Evolutionary conservation across 2,888 invertebrate genomes (phyloP).

Genomic region (Pecten maximus): DNA sequence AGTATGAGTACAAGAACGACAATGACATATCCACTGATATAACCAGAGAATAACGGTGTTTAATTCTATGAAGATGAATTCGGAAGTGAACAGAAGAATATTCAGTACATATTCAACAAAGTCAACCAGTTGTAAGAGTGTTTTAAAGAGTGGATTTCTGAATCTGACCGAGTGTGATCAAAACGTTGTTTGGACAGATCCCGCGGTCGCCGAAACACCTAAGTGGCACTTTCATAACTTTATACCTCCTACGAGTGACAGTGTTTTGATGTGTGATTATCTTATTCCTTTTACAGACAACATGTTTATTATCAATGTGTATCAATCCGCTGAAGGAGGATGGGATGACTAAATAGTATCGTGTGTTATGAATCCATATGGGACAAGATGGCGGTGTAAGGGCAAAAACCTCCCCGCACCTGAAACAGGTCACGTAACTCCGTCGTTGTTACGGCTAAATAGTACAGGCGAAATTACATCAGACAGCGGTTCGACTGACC

Average conservation of each 20-base stretch:
- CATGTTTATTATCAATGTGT: neutral
- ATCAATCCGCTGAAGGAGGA: neutral
- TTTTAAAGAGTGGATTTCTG: neutral
- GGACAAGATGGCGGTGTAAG: constrained; percentile 31
- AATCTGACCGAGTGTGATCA: neutral
- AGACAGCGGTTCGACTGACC: neutral
- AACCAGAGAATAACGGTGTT: neutral
- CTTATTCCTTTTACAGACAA: neutral
- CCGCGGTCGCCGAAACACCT: neutral
- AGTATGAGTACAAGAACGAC: neutral
- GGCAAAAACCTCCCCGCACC: neutral
- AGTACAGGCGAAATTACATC: constrained; percentile 22
- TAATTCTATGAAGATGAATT: neutral
- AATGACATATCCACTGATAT: neutral
- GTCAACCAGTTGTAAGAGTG: neutral
- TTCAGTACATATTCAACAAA: neutral
- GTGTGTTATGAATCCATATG: constrained; percentile 23
- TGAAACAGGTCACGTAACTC: neutral
- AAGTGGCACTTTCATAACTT: constrained; percentile 19
- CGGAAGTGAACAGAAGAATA: neutral
- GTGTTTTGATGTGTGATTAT: neutral
- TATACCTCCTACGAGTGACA: neutral
- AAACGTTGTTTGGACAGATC: neutral
- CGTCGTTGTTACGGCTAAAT: neutral
- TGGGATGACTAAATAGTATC: neutral